phyloP scores from a whole-genome alignment of 2,888 invertebrate genomes.

The Bhutanitis thaidina region DNA sequence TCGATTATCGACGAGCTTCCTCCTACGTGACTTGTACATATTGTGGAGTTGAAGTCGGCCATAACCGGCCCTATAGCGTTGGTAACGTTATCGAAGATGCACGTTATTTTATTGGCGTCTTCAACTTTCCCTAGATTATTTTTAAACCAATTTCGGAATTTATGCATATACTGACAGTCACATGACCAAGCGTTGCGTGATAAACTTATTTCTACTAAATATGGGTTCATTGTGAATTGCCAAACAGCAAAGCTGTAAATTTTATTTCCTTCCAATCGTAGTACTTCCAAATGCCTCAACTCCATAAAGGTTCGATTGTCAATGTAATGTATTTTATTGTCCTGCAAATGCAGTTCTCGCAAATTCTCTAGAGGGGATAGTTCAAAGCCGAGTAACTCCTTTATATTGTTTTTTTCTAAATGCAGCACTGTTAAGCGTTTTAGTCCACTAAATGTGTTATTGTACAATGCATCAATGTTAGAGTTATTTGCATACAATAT shows the following conservation, averaged over 20 bases:
- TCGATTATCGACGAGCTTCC: constrained; percentile 86
- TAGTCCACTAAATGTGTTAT: constrained; percentile 94
- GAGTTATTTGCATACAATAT: constrained; percentile 94
- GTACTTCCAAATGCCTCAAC: constrained; percentile 89
- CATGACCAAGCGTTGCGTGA: constrained; percentile 94
- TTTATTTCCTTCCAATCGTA: constrained; percentile 91
- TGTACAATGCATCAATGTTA: constrained; percentile 90
- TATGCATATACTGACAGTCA: constrained; percentile 90
- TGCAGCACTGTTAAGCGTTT: constrained; percentile 89
- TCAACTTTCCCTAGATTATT: constrained; percentile 89
- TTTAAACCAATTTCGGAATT: constrained; percentile 89
- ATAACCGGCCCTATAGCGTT: constrained; percentile 85
- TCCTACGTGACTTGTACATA: constrained; percentile 86
- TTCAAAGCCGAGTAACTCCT: constrained; percentile 89
- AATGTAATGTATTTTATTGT: constrained; percentile 89
- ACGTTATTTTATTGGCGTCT: constrained; percentile 87
- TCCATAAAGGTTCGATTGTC: constrained; percentile 91
- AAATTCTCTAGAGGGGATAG: constrained; percentile 89
- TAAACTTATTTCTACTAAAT: constrained; percentile 91
- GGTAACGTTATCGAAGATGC: constrained; percentile 86
- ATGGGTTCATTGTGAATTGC: constrained; percentile 90
- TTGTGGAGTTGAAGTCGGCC: constrained; percentile 88
- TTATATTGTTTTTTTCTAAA: constrained; percentile 92
- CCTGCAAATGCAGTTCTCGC: constrained; percentile 91
- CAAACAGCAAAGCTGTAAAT: constrained; percentile 91